Base-by-base conservation (phyloP, 1,140 invertebrate species). In the Pachyrhynchus sulphureomaculatus region DNA sequence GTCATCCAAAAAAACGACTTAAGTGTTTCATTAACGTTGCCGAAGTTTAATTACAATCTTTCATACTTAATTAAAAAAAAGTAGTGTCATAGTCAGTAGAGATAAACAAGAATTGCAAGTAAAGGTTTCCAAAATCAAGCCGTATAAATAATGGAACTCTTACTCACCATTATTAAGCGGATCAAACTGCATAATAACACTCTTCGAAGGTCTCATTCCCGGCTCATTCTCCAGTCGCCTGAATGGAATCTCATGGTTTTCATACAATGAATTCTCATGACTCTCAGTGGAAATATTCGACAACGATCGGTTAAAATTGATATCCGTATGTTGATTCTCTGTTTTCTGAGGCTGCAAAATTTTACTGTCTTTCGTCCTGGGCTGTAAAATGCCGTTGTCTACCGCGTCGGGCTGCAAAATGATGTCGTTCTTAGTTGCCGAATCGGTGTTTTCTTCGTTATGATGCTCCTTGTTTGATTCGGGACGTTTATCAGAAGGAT, bases 121-220 rank as follows among this genome's bases (percentile, higher is more conserved):
- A n/a, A n/a, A n/a, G n/a, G n/a, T n/a, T n/a, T n/a, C n/a, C n/a
- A n/a, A n/a, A n/a, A n/a, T n/a, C n/a, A n/a, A n/a, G n/a, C n/a
- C n/a, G n/a, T n/a, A n/a, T n/a, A n/a, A n/a, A n/a, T n/a, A n/a
- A n/a, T n/a, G n/a, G n/a, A n/a, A n/a, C n/a, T n/a, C 9, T 2
- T 36, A 57, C 29, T 51, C 47, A 55, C 37, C 36, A 32, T 32
- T 10, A 26, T 37, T 56, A 20, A 76, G 37, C 15, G 75, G 75
- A 70, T 76, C 75, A 61, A 76, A 76, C 64, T 75, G 73, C 41
- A 74, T 55, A 12, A 76, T 66, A 12, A 75, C 68, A 68, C 75
- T 76, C 44, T 75, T 59, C 12, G 70, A 67, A 32, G 70, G 60
- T 18, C 53, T 60, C 21, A 47, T 36, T 8, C 9, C 18, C 9